phyloP scores from a whole-genome alignment of 2,797 vertebrate genomes.

The Squalus acanthias region DNA sequence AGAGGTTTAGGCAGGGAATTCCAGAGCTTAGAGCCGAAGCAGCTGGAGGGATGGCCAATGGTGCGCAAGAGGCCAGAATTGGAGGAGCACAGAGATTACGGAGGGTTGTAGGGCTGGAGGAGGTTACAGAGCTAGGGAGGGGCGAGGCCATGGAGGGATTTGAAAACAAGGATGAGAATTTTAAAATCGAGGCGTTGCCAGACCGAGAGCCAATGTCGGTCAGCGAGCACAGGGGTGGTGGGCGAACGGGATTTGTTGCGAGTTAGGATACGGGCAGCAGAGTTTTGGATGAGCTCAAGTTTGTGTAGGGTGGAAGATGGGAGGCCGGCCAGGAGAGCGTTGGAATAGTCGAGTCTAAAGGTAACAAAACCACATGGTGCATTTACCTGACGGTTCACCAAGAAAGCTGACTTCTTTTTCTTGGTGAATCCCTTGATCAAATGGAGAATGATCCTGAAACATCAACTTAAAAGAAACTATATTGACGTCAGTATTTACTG shows the following conservation, averaged over 20 bases:
- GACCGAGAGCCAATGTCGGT: not conserved
- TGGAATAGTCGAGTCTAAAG: not conserved
- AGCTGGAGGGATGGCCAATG: not conserved
- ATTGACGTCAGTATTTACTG: not conserved
- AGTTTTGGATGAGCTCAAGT: too few relatives aligned
- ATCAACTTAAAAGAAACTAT: not conserved
- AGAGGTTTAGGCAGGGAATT: not conserved
- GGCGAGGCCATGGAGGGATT: too few relatives aligned
- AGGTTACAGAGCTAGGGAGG: not conserved
- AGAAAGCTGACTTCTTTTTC: not conserved
- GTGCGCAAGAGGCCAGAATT: not conserved
- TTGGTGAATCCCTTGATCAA: not conserved
- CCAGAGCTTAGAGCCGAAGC: not conserved
- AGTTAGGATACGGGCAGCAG: too few relatives aligned
- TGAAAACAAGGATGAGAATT: not conserved
- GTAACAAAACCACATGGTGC: too few relatives aligned
- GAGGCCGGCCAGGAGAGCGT: not conserved
- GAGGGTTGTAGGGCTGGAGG: not conserved
- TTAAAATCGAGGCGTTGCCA: not conserved
- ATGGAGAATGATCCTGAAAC: not conserved
- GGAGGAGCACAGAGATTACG: not conserved
- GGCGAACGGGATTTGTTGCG: not conserved
- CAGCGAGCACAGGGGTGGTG: not conserved
- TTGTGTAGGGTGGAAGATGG: not conserved
- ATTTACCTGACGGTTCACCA: not conserved